Evolutionary conservation across 2,113 vertebrate genomes (phyloP).

Genomic region (Microtus pennsylvanicus): DNA sequence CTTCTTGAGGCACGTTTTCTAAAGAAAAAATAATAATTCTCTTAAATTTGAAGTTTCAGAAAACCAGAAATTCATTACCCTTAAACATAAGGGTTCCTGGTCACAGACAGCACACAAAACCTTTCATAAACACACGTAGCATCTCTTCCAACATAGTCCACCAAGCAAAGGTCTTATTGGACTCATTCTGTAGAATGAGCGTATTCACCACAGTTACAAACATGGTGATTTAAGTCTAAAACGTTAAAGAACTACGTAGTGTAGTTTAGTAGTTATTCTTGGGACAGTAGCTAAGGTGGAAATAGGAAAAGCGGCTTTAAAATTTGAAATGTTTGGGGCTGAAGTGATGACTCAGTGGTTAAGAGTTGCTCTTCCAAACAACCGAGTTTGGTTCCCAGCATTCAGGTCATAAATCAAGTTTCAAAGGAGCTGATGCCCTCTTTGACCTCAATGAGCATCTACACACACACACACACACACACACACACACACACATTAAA

Average conservation of each 20-base stretch:
- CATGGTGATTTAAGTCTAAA: neutral
- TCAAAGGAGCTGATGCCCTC: neutral
- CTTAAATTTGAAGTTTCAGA: neutral
- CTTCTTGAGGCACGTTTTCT: neutral
- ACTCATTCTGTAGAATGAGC: neutral
- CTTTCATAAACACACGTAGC: neutral
- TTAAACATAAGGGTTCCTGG: neutral
- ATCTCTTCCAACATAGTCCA: neutral
- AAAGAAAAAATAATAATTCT: neutral
- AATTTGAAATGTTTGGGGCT: neutral
- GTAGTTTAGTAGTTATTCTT: neutral
- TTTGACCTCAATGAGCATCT: neutral
- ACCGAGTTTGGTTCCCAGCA: neutral
- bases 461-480: neutral
- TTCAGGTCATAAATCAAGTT: neutral
- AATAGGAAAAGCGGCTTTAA: neutral
- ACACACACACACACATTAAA: neutral
- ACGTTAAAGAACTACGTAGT: neutral
- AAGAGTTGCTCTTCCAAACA: neutral
- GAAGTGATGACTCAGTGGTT: neutral
- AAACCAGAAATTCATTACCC: neutral
- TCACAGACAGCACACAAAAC: neutral
- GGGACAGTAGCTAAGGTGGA: neutral
- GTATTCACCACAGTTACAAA: neutral
- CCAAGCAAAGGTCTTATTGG: neutral